Base-by-base conservation (phyloP, 2,113 vertebrate genomes). In the Clarias magur region DNA sequence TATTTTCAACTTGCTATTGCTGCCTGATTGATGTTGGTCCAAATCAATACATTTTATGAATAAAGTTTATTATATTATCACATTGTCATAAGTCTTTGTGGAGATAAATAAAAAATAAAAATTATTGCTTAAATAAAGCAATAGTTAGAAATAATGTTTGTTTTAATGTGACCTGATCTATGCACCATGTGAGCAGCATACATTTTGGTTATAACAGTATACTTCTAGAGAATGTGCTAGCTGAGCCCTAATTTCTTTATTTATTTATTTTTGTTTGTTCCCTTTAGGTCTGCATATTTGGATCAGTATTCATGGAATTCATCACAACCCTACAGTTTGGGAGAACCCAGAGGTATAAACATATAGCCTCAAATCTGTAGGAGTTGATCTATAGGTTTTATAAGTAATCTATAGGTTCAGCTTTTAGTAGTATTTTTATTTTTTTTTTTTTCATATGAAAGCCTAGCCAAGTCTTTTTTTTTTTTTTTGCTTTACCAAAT, bases 301-400 rank as follows among this genome's bases (percentile, higher is more conserved):
- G 90, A 89, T 92, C 59, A 93, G 92, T 83, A 89, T 97, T 57
- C 97, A 90, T 88, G 94, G 88, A 15, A 90, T 96, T 82, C 95
- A 97, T 72, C 94, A 94, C 90, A 96, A 96, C 57, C 25, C 92
- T 7, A 0, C 85, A 0, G 93, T 96, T 85, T 97, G 96, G 96
- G 93, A 96, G 53, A 94, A 96, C 60, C 96, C 95, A 72, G 0
- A 94, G 60, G 95, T 95, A 92, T 91, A 56, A 56, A 56, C 6
- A 5, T 21, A 30, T 16, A 73, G 70, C 8, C 17, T 73, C 9
- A 23, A 9, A 2, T 75, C 19, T 73, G 12, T 13, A 75, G 70
- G 53, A 48, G 12, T 42, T 76, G 13, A 15, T 78, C 25, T 56
- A 54, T 27, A 56, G 5, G 23, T 16, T 54, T 13, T 4, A 42